phyloP scores from a whole-genome alignment of 2,888 invertebrate species.

The Leucania comma region DNA sequence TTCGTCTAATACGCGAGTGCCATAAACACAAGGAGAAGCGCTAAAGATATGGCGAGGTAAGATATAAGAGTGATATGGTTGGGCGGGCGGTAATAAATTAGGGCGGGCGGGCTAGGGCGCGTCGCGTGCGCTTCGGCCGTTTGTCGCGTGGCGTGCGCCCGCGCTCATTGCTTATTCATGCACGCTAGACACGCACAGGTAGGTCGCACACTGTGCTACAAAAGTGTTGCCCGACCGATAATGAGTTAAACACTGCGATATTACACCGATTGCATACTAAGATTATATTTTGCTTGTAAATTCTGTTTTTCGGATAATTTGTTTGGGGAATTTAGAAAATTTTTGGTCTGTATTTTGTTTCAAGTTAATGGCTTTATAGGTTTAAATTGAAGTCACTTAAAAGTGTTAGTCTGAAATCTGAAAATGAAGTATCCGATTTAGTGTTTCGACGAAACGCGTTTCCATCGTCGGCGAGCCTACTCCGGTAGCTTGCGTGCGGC shows the following conservation, averaged over 20 bases:
- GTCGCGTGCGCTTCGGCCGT: constrained; percentile 86
- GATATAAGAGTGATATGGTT: constrained; percentile 82
- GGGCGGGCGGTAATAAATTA: constrained; percentile 85
- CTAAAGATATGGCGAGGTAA: constrained; percentile 76
- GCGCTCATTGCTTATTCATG: constrained; percentile 90
- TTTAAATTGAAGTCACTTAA: constrained; percentile 4
- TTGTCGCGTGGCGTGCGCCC: constrained; percentile 88
- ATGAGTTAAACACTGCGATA: constrained; percentile 65
- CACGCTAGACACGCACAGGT: constrained; percentile 81
- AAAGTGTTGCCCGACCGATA: constrained; percentile 63
- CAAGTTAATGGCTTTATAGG: not conserved
- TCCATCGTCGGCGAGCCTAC: not conserved
- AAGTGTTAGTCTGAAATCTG: not conserved
- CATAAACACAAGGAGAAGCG: constrained; percentile 64
- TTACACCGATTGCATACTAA: constrained; percentile 63
- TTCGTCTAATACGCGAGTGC: constrained; percentile 60
- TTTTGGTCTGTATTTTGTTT: not conserved
- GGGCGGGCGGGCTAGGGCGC: constrained; percentile 72
- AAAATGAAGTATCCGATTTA: not conserved
- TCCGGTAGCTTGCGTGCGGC: constrained; percentile 15
- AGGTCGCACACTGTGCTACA: constrained; percentile 60
- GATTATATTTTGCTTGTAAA: constrained; percentile 52
- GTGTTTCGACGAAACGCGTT: not conserved
- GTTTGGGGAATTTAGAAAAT: constrained; percentile 14
- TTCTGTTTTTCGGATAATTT: constrained; percentile 25